phyloP scores from a whole-genome alignment of 2,797 vertebrate species.

The Otolemur crassicaudatus region DNA sequence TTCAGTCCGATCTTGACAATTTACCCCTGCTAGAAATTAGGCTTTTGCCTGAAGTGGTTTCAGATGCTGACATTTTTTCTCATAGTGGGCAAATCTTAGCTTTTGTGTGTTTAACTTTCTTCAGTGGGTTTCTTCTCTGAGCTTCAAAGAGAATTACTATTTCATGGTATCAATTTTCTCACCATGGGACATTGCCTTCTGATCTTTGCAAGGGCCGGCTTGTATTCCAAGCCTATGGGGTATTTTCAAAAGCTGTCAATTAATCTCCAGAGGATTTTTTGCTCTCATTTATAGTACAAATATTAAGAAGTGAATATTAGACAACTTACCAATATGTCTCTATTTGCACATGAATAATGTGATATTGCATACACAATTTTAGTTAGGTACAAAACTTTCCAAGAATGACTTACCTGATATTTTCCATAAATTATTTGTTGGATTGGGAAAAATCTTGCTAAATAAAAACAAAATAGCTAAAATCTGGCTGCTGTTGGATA shows the following conservation, averaged over 20 bases:
- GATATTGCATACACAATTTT: background rate
- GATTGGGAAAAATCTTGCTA: background rate
- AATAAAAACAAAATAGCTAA: background rate
- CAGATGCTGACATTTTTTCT: background rate
- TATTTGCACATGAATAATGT: conserved; percentile 11
- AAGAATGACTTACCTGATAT: background rate
- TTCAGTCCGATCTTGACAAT: background rate
- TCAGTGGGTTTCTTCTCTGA: conserved; percentile 56
- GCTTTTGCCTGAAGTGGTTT: conserved; percentile 38
- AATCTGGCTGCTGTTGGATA: background rate
- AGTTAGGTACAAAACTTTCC: background rate
- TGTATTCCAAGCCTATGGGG: background rate
- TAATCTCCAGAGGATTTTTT: conserved; percentile 2
- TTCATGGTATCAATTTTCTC: conserved; percentile 65
- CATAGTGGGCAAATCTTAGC: conserved; percentile 22
- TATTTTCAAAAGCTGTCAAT: conserved; percentile 55
- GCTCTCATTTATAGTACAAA: conserved; percentile 29
- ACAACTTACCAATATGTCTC: background rate
- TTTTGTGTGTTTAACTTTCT: conserved; percentile 64
- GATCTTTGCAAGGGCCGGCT: conserved; percentile 55
- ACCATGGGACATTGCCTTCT: conserved; percentile 52
- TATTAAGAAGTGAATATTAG: conserved; percentile 50
- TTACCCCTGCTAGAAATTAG: conserved; percentile 33
- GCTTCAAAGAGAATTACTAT: conserved; percentile 43
- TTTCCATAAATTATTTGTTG: conserved; percentile 12